Base-by-base conservation (phyloP, 1,140 invertebrate species). In the Homalodisca vitripennis region DNA sequence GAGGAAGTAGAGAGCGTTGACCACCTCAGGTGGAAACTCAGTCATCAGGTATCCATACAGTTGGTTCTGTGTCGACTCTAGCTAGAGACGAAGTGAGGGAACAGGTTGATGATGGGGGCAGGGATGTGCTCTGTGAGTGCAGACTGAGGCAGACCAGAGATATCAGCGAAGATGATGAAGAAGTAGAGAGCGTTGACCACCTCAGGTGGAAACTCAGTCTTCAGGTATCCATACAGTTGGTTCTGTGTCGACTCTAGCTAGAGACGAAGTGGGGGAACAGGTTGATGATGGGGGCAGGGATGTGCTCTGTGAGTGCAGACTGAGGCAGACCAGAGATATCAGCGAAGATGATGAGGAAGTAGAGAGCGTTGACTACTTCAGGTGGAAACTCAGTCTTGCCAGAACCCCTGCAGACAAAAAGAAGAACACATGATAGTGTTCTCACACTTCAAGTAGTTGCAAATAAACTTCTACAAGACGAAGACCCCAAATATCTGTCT, bases 281-380 rank as follows among this genome's bases (percentile, higher is more conserved):
- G 65, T 75, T 70, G 22, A 77, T 55, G 34, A 77, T 73, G 1
- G 71, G 53, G 27, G 74, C n/a, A 20, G 76, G 76, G 70, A 77
- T 76, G 60, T 74, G 70, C 53, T 70, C 24, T 20, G 73, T 70
- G 14, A 76, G 65, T 1, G 62, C 60, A 22, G 73, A 46, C 13
- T 72, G 66, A 17, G 72, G 66, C 34, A 74, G 48, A 20, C 71
- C 73, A 26, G 73, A 69, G 64, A 73, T 70, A 22, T 70, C 64
- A 13, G 71, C 41, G 63, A 73, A 76, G 14, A 63, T 69, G 46
- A 75, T 74, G 47, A 77, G 41, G 55, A 76, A 77, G 22, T 73
- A 30, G 29, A 76, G 67, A 24, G 73, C 70, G 1, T 46, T 70
- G 0, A 68, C 63, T 0, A 70, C 71, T 69, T 77, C 76, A 2